Evolutionary conservation across 2,888 invertebrate genomes (phyloP).

Genomic region (Dynastes grantii): DNA sequence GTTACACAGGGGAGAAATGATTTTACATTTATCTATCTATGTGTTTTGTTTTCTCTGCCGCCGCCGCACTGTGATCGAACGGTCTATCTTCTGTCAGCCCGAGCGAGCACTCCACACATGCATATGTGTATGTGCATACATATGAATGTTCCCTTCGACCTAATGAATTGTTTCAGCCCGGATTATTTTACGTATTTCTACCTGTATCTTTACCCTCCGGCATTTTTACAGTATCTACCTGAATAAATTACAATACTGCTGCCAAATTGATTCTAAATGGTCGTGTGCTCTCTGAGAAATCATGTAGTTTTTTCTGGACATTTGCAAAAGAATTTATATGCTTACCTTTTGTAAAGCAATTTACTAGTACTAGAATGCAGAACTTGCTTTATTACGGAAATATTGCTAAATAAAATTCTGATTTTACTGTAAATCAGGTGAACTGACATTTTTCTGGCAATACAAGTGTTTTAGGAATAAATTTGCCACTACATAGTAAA

Average conservation of each 20-base stretch:
- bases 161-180: constrained; percentile 44
- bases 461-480: too few species aligned
- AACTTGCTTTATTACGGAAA: too few species aligned
- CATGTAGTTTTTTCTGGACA: too few species aligned
- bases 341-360: too few species aligned
- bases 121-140: background rate
- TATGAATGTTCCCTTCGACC: background rate
- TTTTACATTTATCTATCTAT: constrained; percentile 60
- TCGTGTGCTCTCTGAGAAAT: too few species aligned
- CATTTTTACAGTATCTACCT: constrained; percentile 36
- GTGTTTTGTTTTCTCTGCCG: constrained; percentile 49
- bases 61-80: background rate
- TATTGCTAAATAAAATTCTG: too few species aligned
- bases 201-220: constrained; percentile 32
- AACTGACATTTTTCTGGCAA: too few species aligned
- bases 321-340: too few species aligned
- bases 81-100: constrained; percentile 18
- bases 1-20: constrained; percentile 58
- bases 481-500: too few species aligned
- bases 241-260: constrained; percentile 15
- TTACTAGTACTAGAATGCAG: too few species aligned
- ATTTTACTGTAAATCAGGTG: too few species aligned
- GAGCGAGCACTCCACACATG: background rate
- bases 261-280: too few species aligned
- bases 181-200: constrained; percentile 47